Evolutionary conservation across 2,113 vertebrate species (phyloP), one percentile per base, ranked within the genome.

Genomic region (Macquaria ambigua): DNA sequence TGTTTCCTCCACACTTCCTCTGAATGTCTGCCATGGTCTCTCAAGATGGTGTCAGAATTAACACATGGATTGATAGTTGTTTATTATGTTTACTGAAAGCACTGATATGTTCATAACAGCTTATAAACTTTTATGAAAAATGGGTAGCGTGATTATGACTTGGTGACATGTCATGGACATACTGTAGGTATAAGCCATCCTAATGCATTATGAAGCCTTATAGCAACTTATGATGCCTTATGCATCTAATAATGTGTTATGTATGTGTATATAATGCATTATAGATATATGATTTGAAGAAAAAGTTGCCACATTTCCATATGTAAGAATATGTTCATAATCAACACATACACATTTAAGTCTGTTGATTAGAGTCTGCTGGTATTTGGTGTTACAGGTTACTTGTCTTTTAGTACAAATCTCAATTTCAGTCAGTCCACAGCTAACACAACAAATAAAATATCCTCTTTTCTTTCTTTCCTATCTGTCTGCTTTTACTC

Each of bases 1-100:
- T 67, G 59, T 91, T 91, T 90, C 46, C 72, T 63, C 56, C 88
- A 82, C 77, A 86, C 86, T 41, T 83, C 66, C 56, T 88, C 71
- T 86, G 81, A 82, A 41, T 66, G 76, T n/a, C 79, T 81, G 73
- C 79, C 56, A 82, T 31, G 64, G 62, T 74, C 62, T 74, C 77
- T 69, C 15, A 62, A 71, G 43, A 59, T 67, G 41, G 41, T 69
- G 66, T 83, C 63, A 69, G 12, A 83, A 72, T 66, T 73, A 90
- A 82, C 79, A 82, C 62, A 66, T 58, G 39, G 16, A 66, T 43
- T 48, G 31, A 73, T 79, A 72, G 77, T 46, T 82, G 21, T 72
- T 74, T 64, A 25, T 74, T 64, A 31, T 84, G 73, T 87, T 79
- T 82, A 74, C 62, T 84, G 72, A 66, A 73, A 86, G 62, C 37